Evolutionary conservation across 2,888 invertebrate species (phyloP), one percentile per base, ranked within the genome.

Genomic region (Cataglyphis altisquamis): DNA sequence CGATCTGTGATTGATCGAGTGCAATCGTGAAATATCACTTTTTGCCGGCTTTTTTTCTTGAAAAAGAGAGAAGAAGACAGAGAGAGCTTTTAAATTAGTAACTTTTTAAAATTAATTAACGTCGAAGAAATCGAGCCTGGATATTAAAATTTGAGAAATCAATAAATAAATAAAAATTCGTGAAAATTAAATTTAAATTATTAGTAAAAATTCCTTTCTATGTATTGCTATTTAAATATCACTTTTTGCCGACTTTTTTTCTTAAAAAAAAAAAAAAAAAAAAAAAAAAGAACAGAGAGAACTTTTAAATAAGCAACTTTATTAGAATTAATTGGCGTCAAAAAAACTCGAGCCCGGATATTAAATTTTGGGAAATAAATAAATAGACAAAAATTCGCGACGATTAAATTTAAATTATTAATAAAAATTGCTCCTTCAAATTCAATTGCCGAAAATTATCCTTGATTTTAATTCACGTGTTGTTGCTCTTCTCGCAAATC

Each of bases 371-470:
- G 45, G 1, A 15, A 48, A 18, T 48, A 1, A 4, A 39, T 9
- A 39, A 41, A 48, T 6, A 18, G 18, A 48, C 6, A 48, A 48
- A 18, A 48, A 48, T 48, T 41, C 45, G 15, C 45, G 45, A 18
- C n/a, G 39, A 36, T 36, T 62, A 9, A 32, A 63, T 63, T 63
- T 52, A 21, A 48, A 64, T 64, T 39, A 64, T 39, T 41, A 0
- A 6, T 36, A 0, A 4, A 15, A 12, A 68, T 60, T 29, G 9
- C 0, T 57, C 12, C 18, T 15, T 18, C 12, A 12, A 8, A 4
- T 62, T 70, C 4, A 18, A n/a, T 29, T 29, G 32, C 12, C 25
- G 67, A 57, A 68, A 45, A 45, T 78, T 68, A 78, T 25, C 21
- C 32, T 8, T 55, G 39, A 29, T 45, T 60, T 60, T 68, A 78